Base-by-base conservation (phyloP, 1,140 invertebrate species). In the Drosophila biarmipes region DNA sequence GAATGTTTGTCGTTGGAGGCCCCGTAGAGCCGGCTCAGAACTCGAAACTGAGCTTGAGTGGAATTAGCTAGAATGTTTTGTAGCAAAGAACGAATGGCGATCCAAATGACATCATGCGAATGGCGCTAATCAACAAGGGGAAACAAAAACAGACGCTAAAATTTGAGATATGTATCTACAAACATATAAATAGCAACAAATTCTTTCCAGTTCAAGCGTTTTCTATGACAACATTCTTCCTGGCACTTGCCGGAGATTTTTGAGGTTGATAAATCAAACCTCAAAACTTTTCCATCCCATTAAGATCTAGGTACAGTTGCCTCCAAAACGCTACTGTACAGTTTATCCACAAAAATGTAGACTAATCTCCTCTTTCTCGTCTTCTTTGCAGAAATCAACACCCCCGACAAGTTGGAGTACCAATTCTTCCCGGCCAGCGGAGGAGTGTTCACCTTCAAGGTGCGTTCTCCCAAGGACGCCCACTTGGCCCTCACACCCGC, bases 341-440 rank as follows among this genome's bases (percentile, higher is more conserved):
- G 57, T 52, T 46, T 1, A 31, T 14, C 21, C 8, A 11, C 15
- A 14, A 55, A 37, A n/a, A 4, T 8, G 1, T n/a, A n/a, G 6
- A 17, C 34, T 52, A 40, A 35, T 8, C 10, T 61, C 12, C 27
- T 11, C 2, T 19, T 29, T 29, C 29, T 21, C 80, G 92, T 64
- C 68, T 74, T 46, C 76, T 81, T 93, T 92, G 5, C 92, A 96
- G 96, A 96, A 93, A 92, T 96, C 35, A 90, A 94, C 40, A 97
- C 96, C 27, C 95, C 95, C 80, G 96, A 97, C 85, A 96, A 96
- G 86, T 94, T 96, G 79, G 94, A 96, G 89, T 97, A 97, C 92
- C 93, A 95, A 34, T 97, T 96, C 93, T 95, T 95, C 75, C 96
- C 96, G 1, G 93, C 95, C 17, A 92, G 93, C 6, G 93, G 93